phyloP scores from a whole-genome alignment of 2,888 invertebrate species.

The Drosophila ustulata region DNA sequence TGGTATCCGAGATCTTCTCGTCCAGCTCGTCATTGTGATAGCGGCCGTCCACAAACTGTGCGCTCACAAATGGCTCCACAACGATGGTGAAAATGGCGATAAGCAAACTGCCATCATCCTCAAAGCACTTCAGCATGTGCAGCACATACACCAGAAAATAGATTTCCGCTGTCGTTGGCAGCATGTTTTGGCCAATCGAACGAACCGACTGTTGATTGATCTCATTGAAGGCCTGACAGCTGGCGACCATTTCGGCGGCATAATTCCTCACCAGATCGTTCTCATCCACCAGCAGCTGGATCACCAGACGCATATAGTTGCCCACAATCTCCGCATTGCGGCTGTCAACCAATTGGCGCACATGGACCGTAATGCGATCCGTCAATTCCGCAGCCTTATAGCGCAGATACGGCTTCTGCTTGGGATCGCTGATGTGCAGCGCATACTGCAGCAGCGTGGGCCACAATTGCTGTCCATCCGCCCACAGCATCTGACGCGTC shows the following conservation, averaged over 20 bases:
- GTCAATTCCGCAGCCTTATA: slow-evolving; percentile 74
- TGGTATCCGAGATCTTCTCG: not conserved
- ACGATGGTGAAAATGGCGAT: slow-evolving; percentile 74
- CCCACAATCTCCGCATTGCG: slow-evolving; percentile 68
- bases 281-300: slow-evolving; percentile 82
- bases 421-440: slow-evolving; percentile 69
- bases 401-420: slow-evolving; percentile 72
- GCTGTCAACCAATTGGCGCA: slow-evolving; percentile 53
- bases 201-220: not conserved
- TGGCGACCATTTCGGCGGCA: slow-evolving; percentile 70
- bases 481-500: slow-evolving; percentile 59
- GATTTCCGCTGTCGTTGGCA: slow-evolving; percentile 72
- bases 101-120: slow-evolving; percentile 60
- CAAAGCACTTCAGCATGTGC: slow-evolving; percentile 49
- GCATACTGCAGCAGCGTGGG: slow-evolving; percentile 70
- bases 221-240: not conserved
- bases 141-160: slow-evolving; percentile 70
- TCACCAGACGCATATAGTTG: slow-evolving; percentile 69
- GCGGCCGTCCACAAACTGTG: slow-evolving; percentile 22
- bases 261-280: slow-evolving; percentile 77
- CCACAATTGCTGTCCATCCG: slow-evolving; percentile 55
- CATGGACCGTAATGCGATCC: slow-evolving; percentile 60
- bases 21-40: slow-evolving; percentile 21
- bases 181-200: slow-evolving; percentile 16
- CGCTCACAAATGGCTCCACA: slow-evolving; percentile 62